Percentiles rank a stretch among this genome's conserved stretches.
Conservation (phyloP, 2,888 invertebrate genomes). For the Eretmocerus hayati region DNA sequence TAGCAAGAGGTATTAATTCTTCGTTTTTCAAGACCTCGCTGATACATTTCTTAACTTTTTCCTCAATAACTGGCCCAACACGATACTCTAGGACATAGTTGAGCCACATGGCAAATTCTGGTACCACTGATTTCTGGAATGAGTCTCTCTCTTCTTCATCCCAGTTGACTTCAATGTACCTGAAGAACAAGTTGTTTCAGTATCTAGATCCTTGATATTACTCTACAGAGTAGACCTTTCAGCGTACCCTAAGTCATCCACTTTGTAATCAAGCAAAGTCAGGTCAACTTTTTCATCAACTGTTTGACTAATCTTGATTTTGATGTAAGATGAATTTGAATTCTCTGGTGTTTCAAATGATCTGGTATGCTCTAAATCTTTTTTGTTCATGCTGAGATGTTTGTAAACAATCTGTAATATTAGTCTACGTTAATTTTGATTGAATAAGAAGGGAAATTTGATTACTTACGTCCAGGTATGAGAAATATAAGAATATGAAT, state of each 20-base stretch:
- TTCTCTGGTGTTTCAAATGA: slow-evolving; percentile 19
- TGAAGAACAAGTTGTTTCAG: too few relatives aligned
- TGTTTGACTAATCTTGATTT: slow-evolving; percentile 12
- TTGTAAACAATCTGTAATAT: slow-evolving; percentile 20
- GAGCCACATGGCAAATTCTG: slow-evolving; percentile 17
- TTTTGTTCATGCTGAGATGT: slow-evolving; percentile 15
- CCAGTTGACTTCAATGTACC: slow-evolving; percentile 18
- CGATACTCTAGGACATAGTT: slow-evolving; percentile 14
- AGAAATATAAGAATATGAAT: slow-evolving; percentile 14
- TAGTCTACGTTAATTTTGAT: slow-evolving; percentile 7
- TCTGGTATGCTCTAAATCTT: slow-evolving; percentile 13
- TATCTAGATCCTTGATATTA: background rate
- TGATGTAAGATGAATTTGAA: slow-evolving; percentile 20
- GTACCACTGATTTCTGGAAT: slow-evolving; percentile 12
- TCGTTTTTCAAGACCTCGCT: slow-evolving; percentile 7
- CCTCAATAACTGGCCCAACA: slow-evolving; percentile 13
- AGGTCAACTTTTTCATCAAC: slow-evolving; percentile 4
- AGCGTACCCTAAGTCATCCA: slow-evolving; percentile 17
- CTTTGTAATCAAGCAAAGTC: slow-evolving; percentile 10
- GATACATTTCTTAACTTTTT: slow-evolving; percentile 11
- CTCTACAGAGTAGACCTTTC: background rate
- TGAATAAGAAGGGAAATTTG: background rate
- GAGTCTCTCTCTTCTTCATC: slow-evolving; percentile 9
- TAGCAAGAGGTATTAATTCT: slow-evolving; percentile 5
- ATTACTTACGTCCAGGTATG: slow-evolving; percentile 14